Base-by-base conservation (phyloP, 2,113 vertebrate genomes). In the Drymodes brunneopygia region DNA sequence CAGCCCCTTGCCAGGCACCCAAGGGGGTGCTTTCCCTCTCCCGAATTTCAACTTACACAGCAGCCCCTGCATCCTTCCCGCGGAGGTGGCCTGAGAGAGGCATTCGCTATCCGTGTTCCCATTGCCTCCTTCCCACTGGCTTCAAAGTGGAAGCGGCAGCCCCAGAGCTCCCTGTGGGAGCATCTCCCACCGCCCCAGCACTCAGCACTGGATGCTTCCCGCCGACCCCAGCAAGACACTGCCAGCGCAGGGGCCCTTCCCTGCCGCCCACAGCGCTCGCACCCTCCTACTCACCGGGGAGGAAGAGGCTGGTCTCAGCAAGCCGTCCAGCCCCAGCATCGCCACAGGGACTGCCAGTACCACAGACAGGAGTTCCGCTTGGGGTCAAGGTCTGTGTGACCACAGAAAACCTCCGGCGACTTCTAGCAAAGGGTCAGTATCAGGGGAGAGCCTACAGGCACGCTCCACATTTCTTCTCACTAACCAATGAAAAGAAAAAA, bases 321-420 rank as follows among this genome's bases (percentile, higher is more conserved):
- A 64, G 50, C 89, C 38, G 3, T 96, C 85, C 74, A 96, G 71
- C 29, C 96, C 92, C 72, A 95, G 85, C 96, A 96, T 96, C 1
- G 8, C 67, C 11, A 5, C 9, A 2, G 60, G 29, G 38, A 80
- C 48, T 66, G 71, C 36, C 10, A 6, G 57, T 5, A 29, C 53
- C 21, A 6, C 75, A 60, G 88, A 11, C 15, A 1, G 6, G 72
- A 45, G 29, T 71, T 80, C 77, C 0, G 0, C 70, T 38, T n/a
- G 58, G 31, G 70, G 57, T 88, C 58, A 31, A 64, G 66, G 29
- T 65, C 66, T 61, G 60, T 56, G 80, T 57, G 16, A 27, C 66
- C 5, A 2, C 7, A 5, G 57, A 73, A 95, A 92, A 80, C 16
- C 66, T 75, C 87, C 5, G 0, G 53, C 21, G 54, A 47, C 57